Evolutionary conservation across 2,113 vertebrate species (phyloP).

Genomic region (Halichoeres trimaculatus): DNA sequence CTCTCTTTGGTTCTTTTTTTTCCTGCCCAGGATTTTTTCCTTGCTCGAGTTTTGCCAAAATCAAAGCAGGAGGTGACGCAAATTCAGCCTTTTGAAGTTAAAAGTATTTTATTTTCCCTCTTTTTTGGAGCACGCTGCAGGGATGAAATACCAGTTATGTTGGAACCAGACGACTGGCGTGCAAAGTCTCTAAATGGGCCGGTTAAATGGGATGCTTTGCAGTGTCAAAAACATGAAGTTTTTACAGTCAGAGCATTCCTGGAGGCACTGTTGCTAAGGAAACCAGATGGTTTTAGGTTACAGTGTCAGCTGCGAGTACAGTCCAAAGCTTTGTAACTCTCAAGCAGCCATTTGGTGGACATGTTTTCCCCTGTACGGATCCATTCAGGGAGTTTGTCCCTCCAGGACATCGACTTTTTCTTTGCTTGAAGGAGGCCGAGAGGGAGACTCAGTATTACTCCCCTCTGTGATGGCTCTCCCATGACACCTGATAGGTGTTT

Average conservation of each 20-base stretch:
- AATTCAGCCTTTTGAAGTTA: slow-evolving; percentile 10
- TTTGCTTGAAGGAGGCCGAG: slow-evolving; percentile 25
- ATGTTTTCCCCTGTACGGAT: slow-evolving; percentile 11
- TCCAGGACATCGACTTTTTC: slow-evolving; percentile 30
- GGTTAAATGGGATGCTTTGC: neutral
- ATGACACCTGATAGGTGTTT: neutral
- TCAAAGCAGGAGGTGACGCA: neutral
- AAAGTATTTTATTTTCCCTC: neutral
- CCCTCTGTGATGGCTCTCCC: slow-evolving; percentile 22
- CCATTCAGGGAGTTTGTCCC: slow-evolving; percentile 21
- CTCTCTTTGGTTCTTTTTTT: neutral
- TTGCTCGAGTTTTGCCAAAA: no score
- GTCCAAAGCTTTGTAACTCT: slow-evolving; percentile 7
- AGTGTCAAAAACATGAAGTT: neutral
- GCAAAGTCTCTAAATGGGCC: neutral
- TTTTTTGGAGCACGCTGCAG: neutral
- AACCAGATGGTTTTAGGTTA: neutral
- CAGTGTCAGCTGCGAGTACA: neutral
- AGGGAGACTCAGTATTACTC: slow-evolving; percentile 16
- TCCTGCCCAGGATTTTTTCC: no score
- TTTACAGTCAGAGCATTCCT: neutral
- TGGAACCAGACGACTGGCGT: neutral
- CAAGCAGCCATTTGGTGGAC: slow-evolving; percentile 22
- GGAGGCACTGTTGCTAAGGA: slow-evolving; percentile 5
- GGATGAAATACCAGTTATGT: neutral